These are phyloP conservation scores for Erythrocercus mccallii DNA, from an alignment of 2,113 vertebrate genomes.

Conservation along the genomic window DNA sequence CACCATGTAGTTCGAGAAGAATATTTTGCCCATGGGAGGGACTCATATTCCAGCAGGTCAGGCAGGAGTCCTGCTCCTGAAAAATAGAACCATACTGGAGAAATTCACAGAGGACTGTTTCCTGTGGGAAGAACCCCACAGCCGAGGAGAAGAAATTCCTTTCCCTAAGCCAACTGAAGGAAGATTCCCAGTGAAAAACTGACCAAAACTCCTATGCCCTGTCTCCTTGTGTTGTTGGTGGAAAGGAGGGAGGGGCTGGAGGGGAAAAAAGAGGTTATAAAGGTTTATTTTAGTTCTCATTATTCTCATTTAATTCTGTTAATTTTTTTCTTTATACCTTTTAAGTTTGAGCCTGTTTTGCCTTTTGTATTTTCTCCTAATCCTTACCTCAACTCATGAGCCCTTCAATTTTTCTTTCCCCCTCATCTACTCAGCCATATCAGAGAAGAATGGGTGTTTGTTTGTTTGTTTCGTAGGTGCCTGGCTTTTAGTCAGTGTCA, in stretches of 20 bases:
- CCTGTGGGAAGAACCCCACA: accelerated
- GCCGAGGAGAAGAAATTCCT: not conserved
- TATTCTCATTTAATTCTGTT: not conserved
- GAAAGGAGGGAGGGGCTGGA: not conserved
- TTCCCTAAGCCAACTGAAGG: not conserved
- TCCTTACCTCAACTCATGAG: not conserved
- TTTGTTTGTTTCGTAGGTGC: not conserved
- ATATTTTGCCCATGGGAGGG: not conserved
- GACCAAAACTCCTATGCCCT: not conserved
- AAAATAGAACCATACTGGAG: not conserved
- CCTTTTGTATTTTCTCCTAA: not conserved
- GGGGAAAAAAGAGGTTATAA: not conserved
- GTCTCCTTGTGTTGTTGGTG: accelerated
- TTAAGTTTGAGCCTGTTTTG: not conserved
- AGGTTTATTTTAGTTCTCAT: not conserved
- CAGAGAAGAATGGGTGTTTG: not conserved
- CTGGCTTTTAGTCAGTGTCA: not conserved
- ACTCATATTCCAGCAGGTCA: accelerated
- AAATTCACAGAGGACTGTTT: not conserved
- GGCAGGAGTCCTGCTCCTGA: not conserved
- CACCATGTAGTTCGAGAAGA: not conserved
- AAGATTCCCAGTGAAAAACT: not conserved
- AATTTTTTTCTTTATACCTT: not conserved
- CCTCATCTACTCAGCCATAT: not conserved
- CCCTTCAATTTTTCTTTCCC: not conserved